Percentiles rank a stretch among this genome's conserved stretches.
Evolutionary conservation across 2,888 invertebrate genomes (phyloP).

Genomic region (Cerastis rubricosa): DNA sequence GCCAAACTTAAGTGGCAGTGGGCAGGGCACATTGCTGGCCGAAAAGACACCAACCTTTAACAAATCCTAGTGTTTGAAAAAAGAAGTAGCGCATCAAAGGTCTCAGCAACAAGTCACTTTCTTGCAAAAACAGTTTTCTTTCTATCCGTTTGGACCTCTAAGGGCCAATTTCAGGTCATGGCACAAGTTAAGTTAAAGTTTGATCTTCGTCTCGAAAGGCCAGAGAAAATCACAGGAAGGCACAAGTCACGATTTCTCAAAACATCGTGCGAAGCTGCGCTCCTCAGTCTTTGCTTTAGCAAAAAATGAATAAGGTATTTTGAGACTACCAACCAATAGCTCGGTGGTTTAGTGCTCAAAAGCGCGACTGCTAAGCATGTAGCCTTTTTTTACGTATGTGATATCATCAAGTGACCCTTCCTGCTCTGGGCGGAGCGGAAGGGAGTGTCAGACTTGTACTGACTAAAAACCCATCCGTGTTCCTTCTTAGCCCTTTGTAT

Average conservation of each 20-base stretch:
- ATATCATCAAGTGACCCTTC: too few species aligned
- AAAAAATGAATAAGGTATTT: background rate
- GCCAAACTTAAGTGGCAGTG: too few species aligned
- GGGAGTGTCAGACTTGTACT: too few species aligned
- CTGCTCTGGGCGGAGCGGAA: too few species aligned
- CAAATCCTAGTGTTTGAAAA: background rate
- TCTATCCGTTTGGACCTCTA: background rate
- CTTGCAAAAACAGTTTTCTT: background rate
- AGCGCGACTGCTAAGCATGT: background rate
- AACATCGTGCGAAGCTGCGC: slow-evolving; percentile 10
- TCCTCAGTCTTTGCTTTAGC: background rate
- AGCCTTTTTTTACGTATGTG: too few species aligned
- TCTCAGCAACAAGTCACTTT: background rate
- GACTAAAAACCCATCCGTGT: too few species aligned
- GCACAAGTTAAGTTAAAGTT: background rate
- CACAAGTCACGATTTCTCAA: slow-evolving; percentile 27
- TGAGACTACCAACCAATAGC: background rate
- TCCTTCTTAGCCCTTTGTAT: too few species aligned
- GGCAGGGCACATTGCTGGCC: too few species aligned
- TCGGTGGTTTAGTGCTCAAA: background rate
- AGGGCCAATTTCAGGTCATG: slow-evolving; percentile 20
- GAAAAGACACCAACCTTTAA: background rate
- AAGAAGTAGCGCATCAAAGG: background rate
- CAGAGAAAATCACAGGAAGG: slow-evolving; percentile 24
- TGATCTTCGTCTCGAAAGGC: slow-evolving; percentile 2